Percentiles rank a stretch among this genome's conserved stretches.
phyloP scores from a whole-genome alignment of 2,797 vertebrate species.

The Fratercula arctica region DNA sequence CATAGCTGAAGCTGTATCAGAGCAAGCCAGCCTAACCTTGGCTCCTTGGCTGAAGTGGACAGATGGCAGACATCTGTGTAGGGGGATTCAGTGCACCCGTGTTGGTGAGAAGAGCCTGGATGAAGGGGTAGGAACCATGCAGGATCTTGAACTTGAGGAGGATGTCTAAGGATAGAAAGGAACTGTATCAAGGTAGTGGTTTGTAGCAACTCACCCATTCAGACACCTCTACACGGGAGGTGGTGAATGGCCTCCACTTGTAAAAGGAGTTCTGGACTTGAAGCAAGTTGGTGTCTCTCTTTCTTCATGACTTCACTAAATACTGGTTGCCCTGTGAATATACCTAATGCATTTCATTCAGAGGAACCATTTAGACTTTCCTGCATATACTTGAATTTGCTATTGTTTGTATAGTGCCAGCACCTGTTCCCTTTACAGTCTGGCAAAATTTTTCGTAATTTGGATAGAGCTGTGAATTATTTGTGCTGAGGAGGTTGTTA shows the following conservation, averaged over 20 bases:
- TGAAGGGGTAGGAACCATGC: background rate
- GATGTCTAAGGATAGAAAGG: background rate
- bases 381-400: background rate
- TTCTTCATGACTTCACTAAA: background rate
- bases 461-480: background rate
- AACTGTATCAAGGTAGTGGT: background rate
- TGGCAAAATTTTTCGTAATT: background rate
- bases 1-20: background rate
- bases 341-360: background rate
- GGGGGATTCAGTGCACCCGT: accelerated
- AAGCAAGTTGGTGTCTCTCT: background rate
- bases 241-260: background rate
- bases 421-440: background rate
- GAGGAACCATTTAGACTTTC: background rate
- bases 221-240: background rate
- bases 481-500: background rate
- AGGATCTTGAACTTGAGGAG: background rate
- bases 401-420: background rate
- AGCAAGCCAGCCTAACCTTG: background rate
- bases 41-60: background rate
- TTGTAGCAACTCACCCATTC: background rate
- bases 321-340: background rate
- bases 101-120: background rate
- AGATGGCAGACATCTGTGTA: background rate
- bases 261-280: background rate